These are phyloP conservation scores for Crotalus viridis DNA, from an alignment of 2,113 vertebrate genomes.

Conservation along the genomic window DNA sequence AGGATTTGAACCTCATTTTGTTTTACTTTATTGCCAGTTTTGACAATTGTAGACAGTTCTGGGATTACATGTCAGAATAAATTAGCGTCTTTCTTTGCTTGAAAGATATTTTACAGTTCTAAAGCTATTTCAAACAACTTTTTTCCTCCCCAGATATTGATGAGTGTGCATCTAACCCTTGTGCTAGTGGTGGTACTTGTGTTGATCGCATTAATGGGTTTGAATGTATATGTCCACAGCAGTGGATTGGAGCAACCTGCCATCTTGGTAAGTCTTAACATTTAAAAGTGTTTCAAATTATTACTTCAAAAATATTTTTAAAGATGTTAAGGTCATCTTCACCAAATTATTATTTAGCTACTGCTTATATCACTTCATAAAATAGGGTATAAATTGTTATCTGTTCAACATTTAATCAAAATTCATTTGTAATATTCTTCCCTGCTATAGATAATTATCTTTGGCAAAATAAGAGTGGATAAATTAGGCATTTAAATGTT, in stretches of 20 bases:
- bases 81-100: neutral
- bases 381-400: neutral
- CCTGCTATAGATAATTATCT: neutral
- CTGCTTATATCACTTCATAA: neutral
- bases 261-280: slow-evolving; percentile 81
- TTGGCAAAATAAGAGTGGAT: neutral
- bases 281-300: neutral
- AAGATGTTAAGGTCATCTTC: neutral
- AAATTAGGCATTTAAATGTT: neutral
- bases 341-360: neutral
- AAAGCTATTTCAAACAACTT: neutral
- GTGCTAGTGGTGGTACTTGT: slow-evolving; percentile 87
- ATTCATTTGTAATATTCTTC: neutral
- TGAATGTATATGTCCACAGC: slow-evolving; percentile 87
- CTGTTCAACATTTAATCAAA: neutral
- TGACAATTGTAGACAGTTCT: neutral
- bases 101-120: neutral
- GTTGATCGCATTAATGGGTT: slow-evolving; percentile 87
- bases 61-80: neutral
- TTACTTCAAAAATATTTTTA: neutral
- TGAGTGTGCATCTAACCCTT: slow-evolving; percentile 87
- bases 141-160: slow-evolving; percentile 80
- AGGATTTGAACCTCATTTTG: neutral
- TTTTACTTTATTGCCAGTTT: neutral
- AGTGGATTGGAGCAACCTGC: slow-evolving; percentile 93